Evolutionary conservation across 2,797 vertebrate genomes (phyloP).

Genomic region (Acridotheres tristis): DNA sequence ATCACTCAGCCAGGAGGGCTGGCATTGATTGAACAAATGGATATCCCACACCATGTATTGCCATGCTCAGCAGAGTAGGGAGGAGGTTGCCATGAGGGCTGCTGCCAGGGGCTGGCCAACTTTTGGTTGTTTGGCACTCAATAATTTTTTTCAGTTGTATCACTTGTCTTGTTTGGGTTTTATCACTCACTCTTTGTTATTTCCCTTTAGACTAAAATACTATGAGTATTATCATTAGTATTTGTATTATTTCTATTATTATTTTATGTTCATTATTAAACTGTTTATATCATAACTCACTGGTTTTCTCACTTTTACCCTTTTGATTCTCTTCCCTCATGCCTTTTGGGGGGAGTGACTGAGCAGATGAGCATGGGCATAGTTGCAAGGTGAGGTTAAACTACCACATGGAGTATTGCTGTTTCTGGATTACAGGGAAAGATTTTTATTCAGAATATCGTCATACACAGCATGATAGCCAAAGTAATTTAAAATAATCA

Average conservation of each 20-base stretch:
- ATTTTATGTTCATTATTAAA: background rate
- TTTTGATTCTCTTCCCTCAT: background rate
- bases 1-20: background rate
- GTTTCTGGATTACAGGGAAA: background rate
- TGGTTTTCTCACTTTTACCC: background rate
- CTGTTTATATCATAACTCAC: background rate
- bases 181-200: background rate
- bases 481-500: background rate
- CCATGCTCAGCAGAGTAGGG: fast-evolving
- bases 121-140: background rate
- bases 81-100: fast-evolving
- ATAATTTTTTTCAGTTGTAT: background rate
- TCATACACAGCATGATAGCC: background rate
- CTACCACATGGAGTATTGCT: background rate
- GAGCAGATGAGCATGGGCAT: background rate
- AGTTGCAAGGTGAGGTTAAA: background rate
- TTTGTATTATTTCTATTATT: background rate
- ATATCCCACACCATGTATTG: fast-evolving
- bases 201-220: background rate
- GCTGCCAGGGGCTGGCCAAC: background rate
- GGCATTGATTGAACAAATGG: background rate
- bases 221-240: background rate
- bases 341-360: background rate
- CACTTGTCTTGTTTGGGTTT: background rate
- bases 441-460: background rate